phyloP scores from a whole-genome alignment of 2,113 vertebrate genomes.

The Proterorhinus semilunaris region DNA sequence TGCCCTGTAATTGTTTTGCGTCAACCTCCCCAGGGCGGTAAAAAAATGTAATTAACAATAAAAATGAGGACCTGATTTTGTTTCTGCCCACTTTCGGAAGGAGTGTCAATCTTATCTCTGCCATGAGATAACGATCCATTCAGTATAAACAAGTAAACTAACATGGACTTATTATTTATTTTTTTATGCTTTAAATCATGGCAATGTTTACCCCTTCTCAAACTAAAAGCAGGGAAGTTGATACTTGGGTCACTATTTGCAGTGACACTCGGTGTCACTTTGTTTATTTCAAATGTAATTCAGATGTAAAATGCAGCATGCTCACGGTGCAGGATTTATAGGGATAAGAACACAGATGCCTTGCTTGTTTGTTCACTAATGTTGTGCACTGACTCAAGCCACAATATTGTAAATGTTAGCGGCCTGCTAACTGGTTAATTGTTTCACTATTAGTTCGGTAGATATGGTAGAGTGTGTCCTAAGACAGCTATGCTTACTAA shows the following conservation, averaged over 20 bases:
- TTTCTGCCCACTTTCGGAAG: conserved; percentile 13
- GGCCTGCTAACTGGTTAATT: conserved; percentile 68
- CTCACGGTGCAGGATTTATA: conserved; percentile 70
- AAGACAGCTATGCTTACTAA: conserved; percentile 66
- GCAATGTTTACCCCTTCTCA: conserved; percentile 29
- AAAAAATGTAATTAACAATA: conserved; percentile 13
- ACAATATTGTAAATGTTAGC: conserved; percentile 70
- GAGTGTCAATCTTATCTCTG: conserved; percentile 40
- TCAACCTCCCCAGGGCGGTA: conserved; percentile 19
- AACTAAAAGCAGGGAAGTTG: conserved; percentile 24
- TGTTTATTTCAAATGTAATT: conserved; percentile 64
- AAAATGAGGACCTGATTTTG: background rate
- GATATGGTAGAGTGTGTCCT: conserved; percentile 62
- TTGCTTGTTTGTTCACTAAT: conserved; percentile 74
- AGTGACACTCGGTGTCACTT: conserved; percentile 21
- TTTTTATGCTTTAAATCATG: conserved; percentile 1
- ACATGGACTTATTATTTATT: conserved; percentile 33
- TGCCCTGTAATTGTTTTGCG: conserved; percentile 45
- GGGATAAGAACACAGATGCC: conserved; percentile 76
- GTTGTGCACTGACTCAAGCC: conserved; percentile 77
- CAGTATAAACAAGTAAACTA: conserved; percentile 43
- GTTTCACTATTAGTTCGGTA: conserved; percentile 69
- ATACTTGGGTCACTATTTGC: conserved; percentile 29
- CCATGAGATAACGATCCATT: conserved; percentile 32
- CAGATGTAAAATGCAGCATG: conserved; percentile 67